phyloP scores from a whole-genome alignment of 2,113 vertebrate species.

The Mungos mungo region DNA sequence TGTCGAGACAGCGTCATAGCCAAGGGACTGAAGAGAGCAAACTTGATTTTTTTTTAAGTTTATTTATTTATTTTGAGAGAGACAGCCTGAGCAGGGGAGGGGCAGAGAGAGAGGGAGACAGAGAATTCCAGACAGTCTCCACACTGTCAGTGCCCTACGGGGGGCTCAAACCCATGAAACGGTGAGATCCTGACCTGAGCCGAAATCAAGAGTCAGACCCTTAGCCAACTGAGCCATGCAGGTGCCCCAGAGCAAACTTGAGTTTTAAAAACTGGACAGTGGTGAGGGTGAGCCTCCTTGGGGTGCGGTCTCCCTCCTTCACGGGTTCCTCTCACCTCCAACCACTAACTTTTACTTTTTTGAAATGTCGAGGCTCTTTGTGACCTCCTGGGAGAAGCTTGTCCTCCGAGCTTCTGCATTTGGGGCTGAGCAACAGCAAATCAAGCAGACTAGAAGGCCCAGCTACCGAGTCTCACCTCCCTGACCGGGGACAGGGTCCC shows the following conservation, averaged over 20 bases:
- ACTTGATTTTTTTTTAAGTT: too few relatives aligned
- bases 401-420: not conserved
- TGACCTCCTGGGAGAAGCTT: not conserved
- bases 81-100: too few relatives aligned
- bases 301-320: rapidly evolving
- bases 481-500: not conserved
- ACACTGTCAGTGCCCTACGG: too few relatives aligned
- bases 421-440: not conserved
- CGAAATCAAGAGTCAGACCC: too few relatives aligned
- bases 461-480: not conserved
- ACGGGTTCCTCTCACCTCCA: not conserved
- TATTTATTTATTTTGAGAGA: too few relatives aligned
- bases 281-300: not conserved
- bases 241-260: not conserved
- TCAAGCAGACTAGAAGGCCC: not conserved
- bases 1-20: not conserved
- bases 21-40: not conserved
- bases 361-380: not conserved
- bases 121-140: too few relatives aligned
- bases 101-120: too few relatives aligned
- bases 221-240: too few relatives aligned
- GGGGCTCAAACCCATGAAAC: too few relatives aligned
- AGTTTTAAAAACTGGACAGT: not conserved
- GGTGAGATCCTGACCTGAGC: too few relatives aligned
- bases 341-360: not conserved